phyloP scores from a whole-genome alignment of 2,797 vertebrate genomes.

The Falco rusticolus region DNA sequence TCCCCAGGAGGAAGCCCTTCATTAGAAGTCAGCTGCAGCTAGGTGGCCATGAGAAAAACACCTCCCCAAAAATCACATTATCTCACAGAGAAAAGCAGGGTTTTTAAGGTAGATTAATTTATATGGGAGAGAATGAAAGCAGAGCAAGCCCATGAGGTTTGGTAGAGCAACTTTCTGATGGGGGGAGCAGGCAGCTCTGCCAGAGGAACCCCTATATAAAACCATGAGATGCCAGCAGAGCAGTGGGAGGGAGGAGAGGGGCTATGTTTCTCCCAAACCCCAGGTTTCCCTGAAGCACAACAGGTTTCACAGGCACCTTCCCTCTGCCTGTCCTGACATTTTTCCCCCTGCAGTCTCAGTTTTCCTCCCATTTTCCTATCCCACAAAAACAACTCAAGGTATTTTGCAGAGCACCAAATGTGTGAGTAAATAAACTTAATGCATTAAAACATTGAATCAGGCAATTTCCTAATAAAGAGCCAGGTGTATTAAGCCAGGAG shows the following conservation, averaged over 20 bases:
- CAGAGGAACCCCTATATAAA: background rate
- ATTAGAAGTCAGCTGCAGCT: background rate
- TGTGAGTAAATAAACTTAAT: background rate
- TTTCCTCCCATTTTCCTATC: background rate
- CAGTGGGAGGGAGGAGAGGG: background rate
- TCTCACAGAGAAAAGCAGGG: background rate
- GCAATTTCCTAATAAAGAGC: background rate
- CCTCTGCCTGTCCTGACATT: background rate
- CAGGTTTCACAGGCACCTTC: background rate
- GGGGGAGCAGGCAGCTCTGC: background rate
- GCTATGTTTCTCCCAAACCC: background rate
- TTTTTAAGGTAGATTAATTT: background rate
- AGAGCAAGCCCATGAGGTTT: background rate
- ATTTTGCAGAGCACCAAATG: background rate
- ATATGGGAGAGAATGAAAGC: background rate
- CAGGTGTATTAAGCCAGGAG: background rate
- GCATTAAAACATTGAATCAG: background rate
- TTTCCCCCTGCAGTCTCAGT: background rate
- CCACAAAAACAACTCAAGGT: background rate
- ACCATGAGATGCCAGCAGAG: background rate
- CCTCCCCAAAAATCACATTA: background rate
- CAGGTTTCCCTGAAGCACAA: background rate
- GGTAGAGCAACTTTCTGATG: background rate
- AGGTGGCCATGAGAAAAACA: background rate
- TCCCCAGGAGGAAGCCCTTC: background rate